A percentile compares a stretch with the other conserved stretches of the same genome.
Evolutionary conservation across 1,140 invertebrate species (phyloP).

Genomic region (Meloidogyne floridensis): DNA sequence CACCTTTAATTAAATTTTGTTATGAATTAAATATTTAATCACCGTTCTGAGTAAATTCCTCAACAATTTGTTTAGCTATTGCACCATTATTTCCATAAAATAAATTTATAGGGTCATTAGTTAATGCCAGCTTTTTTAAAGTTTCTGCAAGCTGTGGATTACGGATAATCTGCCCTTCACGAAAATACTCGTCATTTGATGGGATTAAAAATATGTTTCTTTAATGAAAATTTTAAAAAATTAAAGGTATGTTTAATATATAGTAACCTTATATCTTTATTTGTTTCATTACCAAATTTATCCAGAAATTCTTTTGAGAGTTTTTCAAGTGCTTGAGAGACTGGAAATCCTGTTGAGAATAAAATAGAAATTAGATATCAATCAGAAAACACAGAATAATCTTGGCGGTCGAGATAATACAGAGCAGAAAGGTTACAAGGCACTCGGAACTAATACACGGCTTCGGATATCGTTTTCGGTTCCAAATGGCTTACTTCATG

Average conservation of each 20-base stretch:
- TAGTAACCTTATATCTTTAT: conserved; percentile 43
- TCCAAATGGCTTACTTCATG: no score
- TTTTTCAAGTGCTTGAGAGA: conserved; percentile 74
- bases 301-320: conserved; percentile 69
- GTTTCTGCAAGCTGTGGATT: conserved; percentile 67
- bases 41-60: conserved; percentile 62
- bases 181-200: conserved; percentile 65
- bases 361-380: conserved; percentile 69
- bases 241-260: not conserved
- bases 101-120: conserved; percentile 58
- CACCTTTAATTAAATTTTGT: conserved; percentile 63
- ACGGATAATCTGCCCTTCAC: conserved; percentile 67
- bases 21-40: not conserved
- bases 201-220: conserved; percentile 66
- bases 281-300: conserved; percentile 47
- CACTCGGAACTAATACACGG: no score
- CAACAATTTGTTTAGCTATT: conserved; percentile 53
- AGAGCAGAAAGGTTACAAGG: no score
- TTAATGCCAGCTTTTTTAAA: conserved; percentile 62
- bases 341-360: conserved; percentile 71
- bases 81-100: conserved; percentile 65
- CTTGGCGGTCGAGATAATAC: no score
- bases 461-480: no score
- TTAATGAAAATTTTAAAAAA: conserved; percentile 12
- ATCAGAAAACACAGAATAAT: no score